Percentiles rank a stretch among this genome's conserved stretches.
phyloP scores from a whole-genome alignment of 1,140 invertebrate genomes.

The Drosophila obscura region DNA sequence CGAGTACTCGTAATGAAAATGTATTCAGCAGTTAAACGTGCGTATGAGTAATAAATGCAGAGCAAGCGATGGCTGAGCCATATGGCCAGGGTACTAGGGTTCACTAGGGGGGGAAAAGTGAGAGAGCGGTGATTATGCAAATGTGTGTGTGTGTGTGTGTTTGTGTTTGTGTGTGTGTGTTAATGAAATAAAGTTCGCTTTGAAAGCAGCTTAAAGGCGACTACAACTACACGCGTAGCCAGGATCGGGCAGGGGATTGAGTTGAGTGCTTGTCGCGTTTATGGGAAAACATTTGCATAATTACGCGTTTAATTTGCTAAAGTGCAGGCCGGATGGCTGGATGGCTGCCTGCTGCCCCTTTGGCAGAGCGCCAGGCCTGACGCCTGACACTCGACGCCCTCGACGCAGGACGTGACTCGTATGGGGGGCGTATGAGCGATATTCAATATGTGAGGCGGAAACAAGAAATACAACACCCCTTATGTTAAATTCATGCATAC shows the following conservation, averaged over 20 bases:
- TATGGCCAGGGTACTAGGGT: slow-evolving; percentile 10
- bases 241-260: neutral
- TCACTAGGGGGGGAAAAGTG: slow-evolving; percentile 11
- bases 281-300: slow-evolving; percentile 78
- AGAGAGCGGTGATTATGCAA: slow-evolving; percentile 66
- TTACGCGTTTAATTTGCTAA: slow-evolving; percentile 80
- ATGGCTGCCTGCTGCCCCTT: slow-evolving; percentile 19
- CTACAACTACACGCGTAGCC: slow-evolving; percentile 29
- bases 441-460: slow-evolving; percentile 38
- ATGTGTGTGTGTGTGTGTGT: slow-evolving; percentile 38
- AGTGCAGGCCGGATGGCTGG: slow-evolving; percentile 58
- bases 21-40: slow-evolving; percentile 77
- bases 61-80: slow-evolving; percentile 35
- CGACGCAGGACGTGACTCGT: slow-evolving; percentile 32
- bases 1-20: slow-evolving; percentile 69
- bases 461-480: slow-evolving; percentile 14
- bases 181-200: slow-evolving; percentile 81
- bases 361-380: slow-evolving; percentile 13
- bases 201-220: slow-evolving; percentile 64
- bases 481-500: slow-evolving; percentile 25
- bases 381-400: slow-evolving; percentile 6
- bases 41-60: slow-evolving; percentile 80
- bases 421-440: slow-evolving; percentile 52
- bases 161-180: slow-evolving; percentile 45
- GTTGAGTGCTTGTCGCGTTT: slow-evolving; percentile 74